Base-by-base conservation (phyloP, 2,888 invertebrate genomes). In the Hyppa rectilinea region DNA sequence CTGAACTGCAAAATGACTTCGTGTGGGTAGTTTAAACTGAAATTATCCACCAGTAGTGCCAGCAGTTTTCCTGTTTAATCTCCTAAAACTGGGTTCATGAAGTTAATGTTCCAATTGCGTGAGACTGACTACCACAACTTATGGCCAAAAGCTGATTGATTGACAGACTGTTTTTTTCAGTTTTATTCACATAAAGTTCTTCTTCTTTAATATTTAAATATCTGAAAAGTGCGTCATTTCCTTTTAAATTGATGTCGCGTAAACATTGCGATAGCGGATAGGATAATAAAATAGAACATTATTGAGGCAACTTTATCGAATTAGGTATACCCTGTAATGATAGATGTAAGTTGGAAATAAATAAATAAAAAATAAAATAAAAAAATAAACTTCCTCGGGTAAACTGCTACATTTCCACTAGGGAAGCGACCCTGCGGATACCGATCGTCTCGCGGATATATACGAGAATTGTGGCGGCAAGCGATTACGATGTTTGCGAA, bases 231-330 rank as follows among this genome's bases (percentile, higher is more conserved):
- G 62, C 69, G 75, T 78, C 73, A 83, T 53, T 75, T 71, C 74
- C 77, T 77, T 52, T 26, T 55, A 59, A 77, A 85, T 75, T 34
- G 67, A 72, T 83, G 81, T 74, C 85, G 50, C 43, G 59, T 75
- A 83, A 85, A 85, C 71, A 78, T 75, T 71, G 58, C 43, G 64
- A 78, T 67, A 70, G 74, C 60, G 36, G 58, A 55, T 70, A 68
- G 71, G 66, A 83, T 83, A 85, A 78, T 85, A 83, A 83, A 29
- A 85, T 81, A 70, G 55, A 78, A 78, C 66, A 75, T 83, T 81
- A 81, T 66, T 75, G 81, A 56, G 67, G 75, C 70, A 64, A 72
- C 74, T n/a, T n/a, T n/a, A n/a, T n/a, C n/a, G n/a, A n/a, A n/a
- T n/a, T n/a, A n/a, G n/a, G n/a, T n/a, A n/a, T n/a, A n/a, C n/a